Evolutionary conservation across 2,113 vertebrate genomes (phyloP), one percentile per base, ranked within the genome.

Genomic region (Ophiodon elongatus): DNA sequence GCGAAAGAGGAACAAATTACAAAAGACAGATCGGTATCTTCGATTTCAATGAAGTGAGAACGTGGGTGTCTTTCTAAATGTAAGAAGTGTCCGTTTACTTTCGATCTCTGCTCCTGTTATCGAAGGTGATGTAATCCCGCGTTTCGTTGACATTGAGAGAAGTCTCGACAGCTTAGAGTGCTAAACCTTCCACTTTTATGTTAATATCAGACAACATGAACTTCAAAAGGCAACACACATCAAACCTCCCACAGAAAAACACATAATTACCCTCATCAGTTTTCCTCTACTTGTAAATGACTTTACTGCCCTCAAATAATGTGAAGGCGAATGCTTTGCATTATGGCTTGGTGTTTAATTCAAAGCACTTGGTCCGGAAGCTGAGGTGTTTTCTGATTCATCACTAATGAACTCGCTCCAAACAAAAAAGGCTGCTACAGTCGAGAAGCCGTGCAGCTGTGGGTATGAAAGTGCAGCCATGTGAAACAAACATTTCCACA

Each of bases 211-310:
- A 76, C 43, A 64, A 63, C 5, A 54, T 4, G 0, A 39, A 81
- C 72, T 88, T 87, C 66, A 85, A 70, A 85, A n/a, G 52, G 15
- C 25, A 62, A 52, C 29, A 17, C 67, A 81, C 72, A 85, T 87
- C 66, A 83, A 74, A 31, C 17, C 15, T n/a, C 1, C n/a, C 60
- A 11, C 54, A 62, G 21, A 41, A 29, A 25, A 73, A 57, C 37
- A 54, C 63, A 45, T 76, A 41, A 79, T 45, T 63, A 14, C 33
- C 76, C 31, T 76, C 64, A 50, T 84, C 78, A 75, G 31, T 35
- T 69, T 35, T 13, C 35, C 31, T 69, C 57, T 33, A 13, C 41
- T 31, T 73, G 66, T 9, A 47, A 66, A 64, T 31, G 21, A 33
- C 54, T 29, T 47, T 37, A 14, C 45, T 41, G 17, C 19, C 45